Evolutionary conservation across 2,797 vertebrate genomes (phyloP).

Genomic region (Gadopsis bispinosus): DNA sequence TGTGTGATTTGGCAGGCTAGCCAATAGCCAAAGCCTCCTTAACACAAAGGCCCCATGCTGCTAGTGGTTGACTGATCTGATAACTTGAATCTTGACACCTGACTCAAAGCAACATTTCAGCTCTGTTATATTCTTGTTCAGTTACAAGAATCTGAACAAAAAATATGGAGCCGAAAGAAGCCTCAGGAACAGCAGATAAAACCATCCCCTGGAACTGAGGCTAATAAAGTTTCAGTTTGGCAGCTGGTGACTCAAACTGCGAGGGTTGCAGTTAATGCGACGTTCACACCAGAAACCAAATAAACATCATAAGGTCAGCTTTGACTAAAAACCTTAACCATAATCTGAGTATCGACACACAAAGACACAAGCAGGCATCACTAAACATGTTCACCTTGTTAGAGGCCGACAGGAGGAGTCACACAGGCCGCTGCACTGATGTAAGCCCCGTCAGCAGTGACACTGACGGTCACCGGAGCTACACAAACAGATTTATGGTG

Average conservation of each 20-base stretch:
- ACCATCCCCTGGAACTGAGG: neutral
- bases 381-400: neutral
- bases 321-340: too few species aligned
- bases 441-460: neutral
- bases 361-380: neutral
- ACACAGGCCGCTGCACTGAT: neutral
- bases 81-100: neutral
- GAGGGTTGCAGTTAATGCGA: neutral
- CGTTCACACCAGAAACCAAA: neutral
- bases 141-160: neutral
- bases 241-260: neutral
- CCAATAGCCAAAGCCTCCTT: neutral
- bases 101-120: neutral
- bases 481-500: conserved; percentile 7
- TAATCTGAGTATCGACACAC: neutral
- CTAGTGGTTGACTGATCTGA: too few species aligned
- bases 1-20: neutral
- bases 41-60: conserved; percentile 2
- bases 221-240: neutral
- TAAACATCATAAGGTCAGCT: neutral
- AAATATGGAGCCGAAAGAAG: neutral
- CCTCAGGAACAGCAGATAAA: neutral
- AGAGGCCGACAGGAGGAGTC: conserved; percentile 4
- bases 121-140: neutral
- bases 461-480: neutral